Conservation (phyloP, 2,113 vertebrate genomes). For the Heteronetta atricapilla region DNA sequence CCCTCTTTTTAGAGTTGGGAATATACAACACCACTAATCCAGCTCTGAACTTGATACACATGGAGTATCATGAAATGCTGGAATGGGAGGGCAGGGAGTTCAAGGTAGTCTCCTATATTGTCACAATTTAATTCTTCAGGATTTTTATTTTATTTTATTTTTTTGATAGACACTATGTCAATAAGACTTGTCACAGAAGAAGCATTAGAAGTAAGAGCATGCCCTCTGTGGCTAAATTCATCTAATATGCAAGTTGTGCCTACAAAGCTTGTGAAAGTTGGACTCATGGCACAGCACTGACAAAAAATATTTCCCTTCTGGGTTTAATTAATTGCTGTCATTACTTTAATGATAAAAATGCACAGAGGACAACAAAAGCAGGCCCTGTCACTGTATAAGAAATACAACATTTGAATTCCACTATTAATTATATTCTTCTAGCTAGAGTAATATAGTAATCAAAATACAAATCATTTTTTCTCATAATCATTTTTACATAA, state of each 20-base stretch:
- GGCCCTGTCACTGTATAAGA: background rate
- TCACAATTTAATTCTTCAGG: background rate
- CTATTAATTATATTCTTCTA: background rate
- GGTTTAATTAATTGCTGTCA: background rate
- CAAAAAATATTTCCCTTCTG: background rate
- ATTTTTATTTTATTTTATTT: background rate
- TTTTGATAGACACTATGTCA: background rate
- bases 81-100: background rate
- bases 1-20: constrained; percentile 5
- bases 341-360: background rate
- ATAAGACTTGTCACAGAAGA: background rate
- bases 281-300: background rate
- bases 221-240: background rate
- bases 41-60: background rate
- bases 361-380: background rate
- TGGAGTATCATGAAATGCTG: background rate
- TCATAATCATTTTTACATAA: background rate
- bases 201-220: background rate
- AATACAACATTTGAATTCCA: background rate
- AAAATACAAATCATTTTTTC: background rate
- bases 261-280: background rate
- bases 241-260: background rate
- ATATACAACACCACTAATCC: background rate
- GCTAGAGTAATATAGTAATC: background rate
- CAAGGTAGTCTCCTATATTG: background rate